Conservation (phyloP, 2,113 vertebrate genomes). For the Dasypus novemcinctus region DNA sequence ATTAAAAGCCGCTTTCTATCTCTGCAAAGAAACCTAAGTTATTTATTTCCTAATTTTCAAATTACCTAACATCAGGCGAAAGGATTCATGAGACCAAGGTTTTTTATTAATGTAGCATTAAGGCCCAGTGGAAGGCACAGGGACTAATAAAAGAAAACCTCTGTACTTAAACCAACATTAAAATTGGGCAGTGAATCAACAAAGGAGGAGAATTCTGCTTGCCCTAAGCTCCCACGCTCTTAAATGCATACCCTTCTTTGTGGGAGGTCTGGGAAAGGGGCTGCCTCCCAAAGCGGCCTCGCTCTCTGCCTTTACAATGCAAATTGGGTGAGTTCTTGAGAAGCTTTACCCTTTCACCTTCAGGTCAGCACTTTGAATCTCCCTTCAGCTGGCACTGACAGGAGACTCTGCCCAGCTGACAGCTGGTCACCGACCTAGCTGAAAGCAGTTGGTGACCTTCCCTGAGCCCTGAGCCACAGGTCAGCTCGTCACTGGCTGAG, state of each 20-base stretch:
- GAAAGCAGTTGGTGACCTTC: conserved; percentile 64
- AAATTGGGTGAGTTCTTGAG: conserved; percentile 44
- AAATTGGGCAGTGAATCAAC: conserved; percentile 38
- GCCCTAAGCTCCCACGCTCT: neutral
- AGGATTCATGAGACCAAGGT: conserved; percentile 55
- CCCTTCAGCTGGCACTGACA: conserved; percentile 53
- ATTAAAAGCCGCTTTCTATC: conserved; percentile 72
- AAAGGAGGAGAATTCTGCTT: neutral
- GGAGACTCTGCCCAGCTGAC: conserved; percentile 56
- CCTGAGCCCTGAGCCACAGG: conserved; percentile 51
- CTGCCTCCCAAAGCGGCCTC: conserved; percentile 47
- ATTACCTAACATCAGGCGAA: conserved; percentile 70
- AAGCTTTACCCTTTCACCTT: conserved; percentile 24
- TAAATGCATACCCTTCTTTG: conserved; percentile 1
- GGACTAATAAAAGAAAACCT: conserved; percentile 57
- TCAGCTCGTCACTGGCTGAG: conserved; percentile 35
- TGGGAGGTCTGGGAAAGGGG: neutral
- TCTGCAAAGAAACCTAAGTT: conserved; percentile 57
- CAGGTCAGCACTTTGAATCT: conserved; percentile 47
- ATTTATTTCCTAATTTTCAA: conserved; percentile 79
- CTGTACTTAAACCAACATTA: conserved; percentile 15
- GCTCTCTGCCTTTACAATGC: conserved; percentile 49
- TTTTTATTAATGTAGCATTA: conserved; percentile 52
- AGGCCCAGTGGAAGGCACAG: neutral
- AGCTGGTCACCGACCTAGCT: conserved; percentile 69